Base-by-base conservation (phyloP, 2,888 invertebrate genomes). In the Ennomos erosarius region DNA sequence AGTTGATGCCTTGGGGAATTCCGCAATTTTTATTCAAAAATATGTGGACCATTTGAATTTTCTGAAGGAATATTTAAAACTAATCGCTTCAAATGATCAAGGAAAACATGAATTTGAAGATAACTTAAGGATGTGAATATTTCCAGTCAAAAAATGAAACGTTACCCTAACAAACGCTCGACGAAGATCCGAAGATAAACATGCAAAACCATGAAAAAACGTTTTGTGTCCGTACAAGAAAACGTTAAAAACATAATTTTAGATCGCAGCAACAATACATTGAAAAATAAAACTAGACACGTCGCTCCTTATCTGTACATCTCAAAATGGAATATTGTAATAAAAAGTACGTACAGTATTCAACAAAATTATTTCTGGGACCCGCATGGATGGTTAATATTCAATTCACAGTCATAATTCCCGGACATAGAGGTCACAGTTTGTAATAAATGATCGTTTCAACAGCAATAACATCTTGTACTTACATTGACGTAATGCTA, bases 281-380 rank as follows among this genome's bases (percentile, higher is more conserved):
- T 77, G 78, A 81, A 75, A 86, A 83, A 84, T 81, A 79, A 76
- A 79, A 80, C 83, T 79, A 84, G 82, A 84, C 79, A 76, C 80
- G 76, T 72, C 68, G 68, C 75, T 67, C 76, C 81, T 82, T 88
- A 89, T 88, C 90, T 73, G 77, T 69, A 75, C 75, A 89, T 88
- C 88, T 87, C 71, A 68, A 71, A 79, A 82, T 76, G 79, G 82
- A 85, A 86, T 85, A 85, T 85, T 82, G 76, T 82, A 84, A 87
- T 81, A 88, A 87, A 88, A 87, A 85, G 81, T 84, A 84, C 81
- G 75, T 77, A 75, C 72, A 70, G 67, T 70, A 59, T 68, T 68
- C 67, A 67, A 71, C 67, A 70, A 73, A 66, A 66, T 71, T 55
- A 55, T 55, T 69, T 67, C 51, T 37, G 58, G 55, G 46, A 58